These are phyloP conservation scores for Venustaconcha ellipsiformis DNA, from an alignment of 1,140 invertebrate genomes.

Conservation along the genomic window DNA sequence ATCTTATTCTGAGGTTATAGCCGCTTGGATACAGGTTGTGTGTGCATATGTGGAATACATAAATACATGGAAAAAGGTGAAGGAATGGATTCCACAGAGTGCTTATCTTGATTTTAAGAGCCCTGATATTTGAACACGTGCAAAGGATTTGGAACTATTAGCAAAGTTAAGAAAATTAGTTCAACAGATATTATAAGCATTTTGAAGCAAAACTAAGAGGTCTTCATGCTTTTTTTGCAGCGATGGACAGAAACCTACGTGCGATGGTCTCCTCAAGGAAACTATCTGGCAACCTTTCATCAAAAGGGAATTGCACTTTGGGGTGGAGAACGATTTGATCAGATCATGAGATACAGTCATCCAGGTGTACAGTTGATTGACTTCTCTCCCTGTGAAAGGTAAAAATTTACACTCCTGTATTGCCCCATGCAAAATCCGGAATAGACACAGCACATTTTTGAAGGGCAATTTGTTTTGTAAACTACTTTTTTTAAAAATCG, in stretches of 20 bases:
- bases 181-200: too few relatives aligned
- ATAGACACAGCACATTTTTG: background rate
- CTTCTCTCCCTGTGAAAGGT: slow-evolving; percentile 97
- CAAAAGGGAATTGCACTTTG: slow-evolving; percentile 95
- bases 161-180: too few relatives aligned
- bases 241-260: slow-evolving; percentile 96
- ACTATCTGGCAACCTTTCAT: slow-evolving; percentile 96
- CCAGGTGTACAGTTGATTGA: slow-evolving; percentile 94
- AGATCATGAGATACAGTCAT: slow-evolving; percentile 93
- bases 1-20: too few relatives aligned
- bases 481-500: background rate
- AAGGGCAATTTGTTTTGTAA: background rate
- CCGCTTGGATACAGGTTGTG: too few relatives aligned
- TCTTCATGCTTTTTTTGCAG: slow-evolving; percentile 70
- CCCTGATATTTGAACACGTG: background rate
- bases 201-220: too few relatives aligned
- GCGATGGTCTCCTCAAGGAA: slow-evolving; percentile 97
- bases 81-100: background rate
- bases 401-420: slow-evolving; percentile 25
- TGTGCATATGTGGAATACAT: too few relatives aligned
- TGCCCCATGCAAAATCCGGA: background rate
- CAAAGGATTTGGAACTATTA: background rate
- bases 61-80: too few relatives aligned
- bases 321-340: slow-evolving; percentile 93
- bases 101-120: background rate